Conservation (phyloP, 2,888 invertebrate genomes). For the Abrostola triplasia region DNA sequence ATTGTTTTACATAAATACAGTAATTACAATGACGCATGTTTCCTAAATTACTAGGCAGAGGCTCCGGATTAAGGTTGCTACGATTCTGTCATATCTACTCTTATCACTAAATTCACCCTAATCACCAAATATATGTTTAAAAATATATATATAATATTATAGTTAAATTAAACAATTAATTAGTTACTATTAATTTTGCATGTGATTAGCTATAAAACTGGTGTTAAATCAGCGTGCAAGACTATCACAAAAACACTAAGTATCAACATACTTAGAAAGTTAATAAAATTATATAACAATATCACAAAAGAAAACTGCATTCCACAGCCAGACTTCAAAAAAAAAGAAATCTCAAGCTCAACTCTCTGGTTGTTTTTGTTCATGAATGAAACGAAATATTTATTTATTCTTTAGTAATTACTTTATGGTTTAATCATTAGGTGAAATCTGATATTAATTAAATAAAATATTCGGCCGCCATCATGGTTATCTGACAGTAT, state of each 20-base stretch:
- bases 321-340: slow-evolving; percentile 8
- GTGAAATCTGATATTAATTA: slow-evolving; percentile 56
- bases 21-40: too few relatives aligned
- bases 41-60: too few relatives aligned
- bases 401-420: slow-evolving; percentile 23
- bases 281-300: slow-evolving; percentile 24
- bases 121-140: too few relatives aligned
- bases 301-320: slow-evolving; percentile 23
- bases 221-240: too few relatives aligned
- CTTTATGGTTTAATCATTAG: slow-evolving; percentile 44
- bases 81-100: too few relatives aligned
- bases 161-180: too few relatives aligned
- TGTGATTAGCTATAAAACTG: too few relatives aligned
- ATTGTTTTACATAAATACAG: too few relatives aligned
- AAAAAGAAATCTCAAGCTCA: slow-evolving; percentile 29
- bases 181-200: too few relatives aligned
- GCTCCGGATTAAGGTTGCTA: too few relatives aligned
- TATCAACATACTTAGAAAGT: slow-evolving; percentile 23
- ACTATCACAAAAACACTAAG: slow-evolving; percentile 1
- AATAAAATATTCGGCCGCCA: slow-evolving; percentile 34
- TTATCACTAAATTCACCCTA: too few relatives aligned
- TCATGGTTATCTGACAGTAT: slow-evolving; percentile 31
- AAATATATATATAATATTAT: too few relatives aligned
- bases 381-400: slow-evolving; percentile 28
- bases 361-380: neutral